Base-by-base conservation (phyloP, 2,797 vertebrate species). In the Sebastes hopkinsi region DNA sequence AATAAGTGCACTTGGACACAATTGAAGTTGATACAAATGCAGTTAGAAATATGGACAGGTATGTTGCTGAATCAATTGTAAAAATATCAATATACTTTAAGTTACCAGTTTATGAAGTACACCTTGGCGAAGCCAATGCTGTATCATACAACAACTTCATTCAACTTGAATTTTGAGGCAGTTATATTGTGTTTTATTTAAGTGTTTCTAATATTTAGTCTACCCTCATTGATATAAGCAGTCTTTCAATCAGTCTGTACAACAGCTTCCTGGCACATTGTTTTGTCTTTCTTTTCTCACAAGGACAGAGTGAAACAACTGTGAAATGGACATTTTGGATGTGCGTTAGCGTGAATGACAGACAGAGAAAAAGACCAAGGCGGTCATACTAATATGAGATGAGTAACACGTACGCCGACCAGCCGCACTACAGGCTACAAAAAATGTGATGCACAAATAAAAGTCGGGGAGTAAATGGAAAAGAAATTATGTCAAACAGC, bases 391-490 rank as follows among this genome's bases (percentile, higher is more conserved):
- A 34, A 73, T 59, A 72, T 12, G 4, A 79, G 32, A 18, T 29
- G 56, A 74, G 61, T 22, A 11, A 25, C 36, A 65, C 4, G 42
- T 46, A 46, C 42, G 16, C 42, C 16, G 1, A 60, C 60, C 8
- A 61, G 25, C n/a, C 16, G 12, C 13, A 52, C 46, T 50, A 3
- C 2, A 52, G 23, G 13, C 7, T 23, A 50, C 12, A 64, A 66
- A 38, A 79, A 79, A 72, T 79, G 9, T 9, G 32, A 60, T n/a
- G 20, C 58, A 61, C 12, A 52, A 62, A 36, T 69, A 59, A 46
- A 59, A 67, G 72, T 59, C 27, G 4, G n/a, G 23, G 32, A 72
- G 25, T 29, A 36, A 67, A 38, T 2, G 8, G 25, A 14, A 46
- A 32, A 14, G 36, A 65, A 58, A 75, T 50, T 11, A 75, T 59